Evolutionary conservation across 1,140 invertebrate genomes (phyloP), one percentile per base, ranked within the genome.

Genomic region (Anthonomus grandis): DNA sequence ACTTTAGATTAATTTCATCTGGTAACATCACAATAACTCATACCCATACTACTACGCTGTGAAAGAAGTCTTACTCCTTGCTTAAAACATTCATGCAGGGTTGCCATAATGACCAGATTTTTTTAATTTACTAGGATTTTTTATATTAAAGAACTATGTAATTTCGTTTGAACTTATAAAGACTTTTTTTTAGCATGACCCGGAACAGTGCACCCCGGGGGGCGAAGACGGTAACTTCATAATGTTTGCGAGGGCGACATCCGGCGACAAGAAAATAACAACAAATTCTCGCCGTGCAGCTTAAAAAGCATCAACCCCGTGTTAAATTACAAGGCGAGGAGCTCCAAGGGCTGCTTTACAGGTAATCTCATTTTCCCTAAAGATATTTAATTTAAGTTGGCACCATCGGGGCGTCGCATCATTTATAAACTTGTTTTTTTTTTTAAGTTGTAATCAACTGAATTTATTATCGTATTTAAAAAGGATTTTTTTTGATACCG

Each of bases 181-280:
- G n/a, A n/a, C n/a, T n/a, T 45, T 60, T 22, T 77, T 81, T 6
- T 73, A 97, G 91, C 95, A 98, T 72, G 96, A 99, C 81, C 94
- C 95, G 6, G 89, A 94, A 76, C 81, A 85, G 64, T 95, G 94
- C 72, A 91, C 90, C 18, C 89, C 91, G 4, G 91, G 93, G 50
- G 90, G 92, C 41, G 89, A 94, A 70, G 88, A 94, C 77, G 95
- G 95, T 15, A 98, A 98, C 78, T 98, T 91, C 75, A 98, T 98
- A 68, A 97, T 97, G 95, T 97, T 96, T 74, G 90, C 91, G 1
- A 83, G 92, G 57, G 95, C 95, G 23, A 98, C 95, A 27, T 95
- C 93, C 61, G 95, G 95, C 17, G 93, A 96, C 76, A 91, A 95
- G 71, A 86, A 86, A 98, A 98, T 77, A 98, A 98, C 76, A 93